Base-by-base conservation (phyloP, 2,888 invertebrate species). In the Iselma pallidipennis region DNA sequence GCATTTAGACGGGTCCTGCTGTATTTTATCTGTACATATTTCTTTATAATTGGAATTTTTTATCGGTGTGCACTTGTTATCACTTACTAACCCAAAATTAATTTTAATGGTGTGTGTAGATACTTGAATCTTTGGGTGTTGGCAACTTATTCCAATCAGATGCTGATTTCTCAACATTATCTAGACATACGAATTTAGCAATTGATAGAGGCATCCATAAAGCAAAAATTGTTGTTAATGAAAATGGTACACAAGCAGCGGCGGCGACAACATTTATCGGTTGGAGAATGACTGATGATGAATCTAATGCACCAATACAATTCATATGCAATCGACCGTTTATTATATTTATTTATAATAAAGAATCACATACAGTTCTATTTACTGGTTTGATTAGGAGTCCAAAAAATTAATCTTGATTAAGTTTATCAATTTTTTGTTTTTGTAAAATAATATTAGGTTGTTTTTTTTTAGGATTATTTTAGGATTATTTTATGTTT, bases 261-360 rank as follows among this genome's bases (percentile, higher is more conserved):
- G 95, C 94, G 0, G 92, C 94, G 1, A 94, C 95, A 0, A 91
- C 92, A 0, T 81, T 94, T 50, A 91, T 94, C 78, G 90, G 89
- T 33, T 94, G 92, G 86, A 86, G 94, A 12, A 93, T 93, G 33
- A 75, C 76, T 72, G 78, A 77, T 56, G 77, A 78, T 42, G 72
- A 72, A 6, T 66, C 68, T 0, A 91, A 92, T 19, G 84, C 91
- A 21, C 92, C 92, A 0, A 83, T 87, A 0, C 90, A 91, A 65
- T 94, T 94, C 81, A 86, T 87, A 52, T 92, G 92, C 73, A 89
- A 94, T 82, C 91, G 91, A 83, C 94, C 95, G 1, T 95, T 95
- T 82, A 85, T 92, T 21, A 94, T 92, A 79, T 80, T 94, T 53
- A 87, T 94, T 66, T 93, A 90, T 74, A 92, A 94, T 76, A 86